Evolutionary conservation across 1,140 invertebrate species (phyloP).

Genomic region (Penaeus chinensis): DNA sequence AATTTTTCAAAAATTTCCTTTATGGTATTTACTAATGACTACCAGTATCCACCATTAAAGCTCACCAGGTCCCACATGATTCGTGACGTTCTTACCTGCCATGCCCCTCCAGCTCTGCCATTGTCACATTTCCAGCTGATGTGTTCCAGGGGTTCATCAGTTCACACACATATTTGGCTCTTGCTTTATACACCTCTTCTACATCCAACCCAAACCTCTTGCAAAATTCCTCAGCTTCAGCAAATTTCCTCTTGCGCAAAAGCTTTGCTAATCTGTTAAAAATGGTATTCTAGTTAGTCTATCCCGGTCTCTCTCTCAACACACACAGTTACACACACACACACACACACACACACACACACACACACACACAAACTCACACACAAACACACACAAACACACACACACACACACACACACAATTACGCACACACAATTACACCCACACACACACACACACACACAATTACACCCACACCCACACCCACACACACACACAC

Average conservation of each 20-base stretch:
- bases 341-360: no score
- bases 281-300: neutral
- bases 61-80: neutral
- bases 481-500: no score
- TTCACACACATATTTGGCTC: slow-evolving; percentile 48
- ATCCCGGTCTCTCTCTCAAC: no score
- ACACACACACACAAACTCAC: no score
- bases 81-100: neutral
- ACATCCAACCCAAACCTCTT: slow-evolving; percentile 29
- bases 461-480: no score
- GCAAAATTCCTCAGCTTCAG: slow-evolving; percentile 48
- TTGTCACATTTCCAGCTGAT: neutral
- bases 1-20: no score
- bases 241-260: slow-evolving; percentile 42
- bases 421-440: no score
- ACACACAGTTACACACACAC: neutral
- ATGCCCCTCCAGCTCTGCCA: slow-evolving; percentile 4
- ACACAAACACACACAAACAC: no score
- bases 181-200: slow-evolving; percentile 45
- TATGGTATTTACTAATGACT: no score
- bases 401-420: no score
- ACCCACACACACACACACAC: no score
- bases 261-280: slow-evolving; percentile 40
- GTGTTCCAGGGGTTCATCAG: slow-evolving; percentile 53
- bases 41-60: no score